phyloP scores from a whole-genome alignment of 2,888 invertebrate genomes.

The Mythimna vitellina region DNA sequence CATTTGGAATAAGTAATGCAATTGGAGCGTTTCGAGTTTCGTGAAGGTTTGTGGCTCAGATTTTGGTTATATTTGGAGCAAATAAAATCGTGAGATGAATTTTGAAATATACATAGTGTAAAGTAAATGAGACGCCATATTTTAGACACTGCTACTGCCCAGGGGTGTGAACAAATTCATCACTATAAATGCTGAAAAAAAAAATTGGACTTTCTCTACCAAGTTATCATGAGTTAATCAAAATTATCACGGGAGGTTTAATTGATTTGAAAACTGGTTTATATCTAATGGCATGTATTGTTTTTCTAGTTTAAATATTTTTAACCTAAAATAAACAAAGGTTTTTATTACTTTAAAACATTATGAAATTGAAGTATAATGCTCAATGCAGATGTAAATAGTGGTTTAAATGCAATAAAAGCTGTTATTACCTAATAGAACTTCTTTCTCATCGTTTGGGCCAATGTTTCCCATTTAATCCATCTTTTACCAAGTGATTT shows the following conservation, averaged over 20 bases:
- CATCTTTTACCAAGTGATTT: background rate
- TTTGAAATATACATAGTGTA: too few relatives aligned
- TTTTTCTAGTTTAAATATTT: background rate
- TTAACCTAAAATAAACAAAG: too few relatives aligned
- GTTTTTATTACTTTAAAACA: background rate
- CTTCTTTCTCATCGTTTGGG: conserved; percentile 7
- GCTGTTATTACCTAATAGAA: background rate
- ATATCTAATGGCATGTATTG: too few relatives aligned
- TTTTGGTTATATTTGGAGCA: conserved; percentile 22
- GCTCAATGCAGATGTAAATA: background rate
- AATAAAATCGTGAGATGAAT: background rate
- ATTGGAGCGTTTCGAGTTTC: conserved; percentile 23
- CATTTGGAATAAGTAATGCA: conserved; percentile 42
- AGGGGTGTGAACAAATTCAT: too few relatives aligned
- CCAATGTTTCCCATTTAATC: conserved; percentile 24
- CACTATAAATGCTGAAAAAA: background rate
- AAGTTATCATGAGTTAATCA: too few relatives aligned
- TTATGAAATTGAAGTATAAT: background rate
- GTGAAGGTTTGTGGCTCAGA: background rate
- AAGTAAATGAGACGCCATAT: background rate
- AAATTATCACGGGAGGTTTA: too few relatives aligned
- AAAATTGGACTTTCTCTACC: too few relatives aligned
- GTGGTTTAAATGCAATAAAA: background rate
- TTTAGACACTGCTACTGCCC: too few relatives aligned
- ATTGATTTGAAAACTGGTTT: too few relatives aligned